A percentile compares a stretch with the other conserved stretches of the same genome.
Evolutionary conservation across 2,113 vertebrate genomes (phyloP).

Genomic region (Trematomus loennbergii): DNA sequence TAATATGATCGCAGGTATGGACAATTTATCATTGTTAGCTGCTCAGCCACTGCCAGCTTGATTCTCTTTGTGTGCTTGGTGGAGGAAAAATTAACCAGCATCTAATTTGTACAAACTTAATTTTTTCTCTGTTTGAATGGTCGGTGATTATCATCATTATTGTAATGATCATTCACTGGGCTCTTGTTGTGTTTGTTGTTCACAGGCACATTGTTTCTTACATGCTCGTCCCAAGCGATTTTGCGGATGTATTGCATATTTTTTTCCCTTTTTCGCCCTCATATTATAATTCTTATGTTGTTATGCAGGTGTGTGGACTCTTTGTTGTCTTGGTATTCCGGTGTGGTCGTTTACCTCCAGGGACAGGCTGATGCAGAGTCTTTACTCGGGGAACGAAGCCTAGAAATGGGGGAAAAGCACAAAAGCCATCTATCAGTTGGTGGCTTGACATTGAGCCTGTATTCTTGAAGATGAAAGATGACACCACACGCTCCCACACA

Average conservation of each 20-base stretch:
- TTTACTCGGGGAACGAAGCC: constrained; percentile 19
- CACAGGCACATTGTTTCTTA: neutral
- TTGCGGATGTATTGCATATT: constrained; percentile 28
- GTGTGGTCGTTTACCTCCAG: constrained; percentile 29
- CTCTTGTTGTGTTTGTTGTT: constrained; percentile 64
- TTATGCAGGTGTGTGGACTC: constrained; percentile 17
- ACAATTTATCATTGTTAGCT: constrained; percentile 66
- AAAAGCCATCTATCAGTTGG: constrained; percentile 47
- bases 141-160: constrained; percentile 70
- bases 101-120: constrained; percentile 72
- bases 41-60: constrained; percentile 50
- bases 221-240: constrained; percentile 32
- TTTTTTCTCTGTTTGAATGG: constrained; percentile 64
- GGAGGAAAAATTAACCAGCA: constrained; percentile 52
- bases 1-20: constrained; percentile 67
- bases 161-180: constrained; percentile 71
- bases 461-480: constrained; percentile 66
- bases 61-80: constrained; percentile 38
- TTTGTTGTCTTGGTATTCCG: constrained; percentile 51
- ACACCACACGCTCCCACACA: constrained; percentile 5
- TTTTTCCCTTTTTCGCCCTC: neutral
- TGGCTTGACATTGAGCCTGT: constrained; percentile 64
- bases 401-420: constrained; percentile 6
- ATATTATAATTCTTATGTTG: constrained; percentile 14
- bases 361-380: constrained; percentile 40